These are phyloP conservation scores for Lycia hirtaria DNA, from an alignment of 2,888 invertebrate genomes.

Conservation along the genomic window DNA sequence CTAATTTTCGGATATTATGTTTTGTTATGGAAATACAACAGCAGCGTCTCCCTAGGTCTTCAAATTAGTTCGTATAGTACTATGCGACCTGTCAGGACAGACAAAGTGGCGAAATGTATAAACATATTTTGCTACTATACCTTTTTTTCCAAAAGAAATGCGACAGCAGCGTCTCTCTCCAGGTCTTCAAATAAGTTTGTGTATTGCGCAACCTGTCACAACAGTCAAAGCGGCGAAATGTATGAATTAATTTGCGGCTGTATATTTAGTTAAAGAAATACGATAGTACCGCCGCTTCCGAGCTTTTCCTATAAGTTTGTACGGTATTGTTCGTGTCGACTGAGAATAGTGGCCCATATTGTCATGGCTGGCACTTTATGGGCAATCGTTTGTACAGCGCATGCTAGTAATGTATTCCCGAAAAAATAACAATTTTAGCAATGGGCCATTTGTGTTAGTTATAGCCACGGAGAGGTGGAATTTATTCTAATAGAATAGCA, in stretches of 20 bases:
- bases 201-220: not conserved
- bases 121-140: no score
- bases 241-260: not conserved
- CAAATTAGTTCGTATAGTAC: not conserved
- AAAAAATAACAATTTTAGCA: slow-evolving; percentile 36
- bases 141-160: no score
- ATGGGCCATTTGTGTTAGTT: slow-evolving; percentile 27
- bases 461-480: slow-evolving; percentile 14
- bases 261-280: not conserved
- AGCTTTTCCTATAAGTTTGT: not conserved
- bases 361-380: slow-evolving; percentile 56
- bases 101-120: no score
- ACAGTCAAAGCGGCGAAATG: not conserved
- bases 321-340: not conserved
- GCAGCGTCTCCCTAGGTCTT: not conserved
- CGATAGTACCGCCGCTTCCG: not conserved
- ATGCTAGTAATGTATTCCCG: slow-evolving; percentile 32
- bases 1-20: not conserved
- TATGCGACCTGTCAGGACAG: no score
- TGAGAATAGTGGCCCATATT: slow-evolving; percentile 50
- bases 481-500: slow-evolving; percentile 20
- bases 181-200: no score
- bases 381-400: slow-evolving; percentile 40
- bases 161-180: no score
- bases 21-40: not conserved